Base-by-base conservation (phyloP, 2,113 vertebrate species). In the Elephantulus edwardii region DNA sequence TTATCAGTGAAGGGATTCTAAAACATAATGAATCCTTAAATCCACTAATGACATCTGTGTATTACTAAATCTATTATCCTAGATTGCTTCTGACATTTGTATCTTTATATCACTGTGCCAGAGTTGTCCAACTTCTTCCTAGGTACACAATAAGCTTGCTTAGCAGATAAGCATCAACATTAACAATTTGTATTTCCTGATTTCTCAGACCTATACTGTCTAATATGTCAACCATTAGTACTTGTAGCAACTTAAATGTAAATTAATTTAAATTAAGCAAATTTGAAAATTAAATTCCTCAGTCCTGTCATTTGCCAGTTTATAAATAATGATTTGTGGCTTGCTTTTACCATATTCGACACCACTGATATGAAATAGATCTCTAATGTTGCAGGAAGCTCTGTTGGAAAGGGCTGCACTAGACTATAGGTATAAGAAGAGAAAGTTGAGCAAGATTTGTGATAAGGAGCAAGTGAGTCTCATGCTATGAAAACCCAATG, bases 1-100 rank as follows among this genome's bases (percentile, higher is more conserved):
- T 12, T 82, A 50, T 92, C 84, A 83, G 84, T 19, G 64, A 93
- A 89, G 58, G 60, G 87, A 71, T 90, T 74, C 84, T 92, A 86
- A 88, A 75, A 82, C 83, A 52, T 89, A 96, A 93, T 92, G 93
- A 93, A 83, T 95, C 82, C 87, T 85, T 82, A 84, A 66, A 84
- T 91, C 92, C 89, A 83, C 75, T 91, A 91, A 95, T 91, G 91
- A 91, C 89, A 82, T 68, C 79, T 91, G 84, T 70, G 48, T 95
- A 71, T n/a, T 85, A 9, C 78, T 62, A 58, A 89, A 78, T 64
- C 89, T 62, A 12, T 91, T 92, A 89, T 33, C 28, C 74, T 44
- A 92, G 40, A 92, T 88, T 64, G 87, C 78, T 80, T 76, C 91
- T 93, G 88, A 93, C 71, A 52, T 82, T 79, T 56, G 66, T 68